Conservation (phyloP, 1,140 invertebrate species). For the Bilobella aurantiaca region DNA sequence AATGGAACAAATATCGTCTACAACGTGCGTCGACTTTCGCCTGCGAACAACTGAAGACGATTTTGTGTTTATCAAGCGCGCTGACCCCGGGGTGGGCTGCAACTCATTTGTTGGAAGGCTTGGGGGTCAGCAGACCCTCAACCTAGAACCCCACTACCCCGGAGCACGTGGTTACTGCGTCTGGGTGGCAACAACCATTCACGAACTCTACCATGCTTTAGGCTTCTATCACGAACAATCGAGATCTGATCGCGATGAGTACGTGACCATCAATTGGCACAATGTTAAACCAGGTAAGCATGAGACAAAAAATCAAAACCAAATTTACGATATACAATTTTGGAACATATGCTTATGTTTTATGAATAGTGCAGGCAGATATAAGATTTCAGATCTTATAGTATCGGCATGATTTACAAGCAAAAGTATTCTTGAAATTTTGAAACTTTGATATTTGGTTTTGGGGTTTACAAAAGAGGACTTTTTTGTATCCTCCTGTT, state of each 20-base stretch:
- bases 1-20: conserved; percentile 46
- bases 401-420: no score
- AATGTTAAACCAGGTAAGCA: conserved; percentile 42
- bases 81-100: conserved; percentile 34
- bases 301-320: background rate
- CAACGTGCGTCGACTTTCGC: conserved; percentile 50
- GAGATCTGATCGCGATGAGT: conserved; percentile 45
- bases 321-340: no score
- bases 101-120: conserved; percentile 39
- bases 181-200: conserved; percentile 42
- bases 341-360: no score
- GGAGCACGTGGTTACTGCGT: no score
- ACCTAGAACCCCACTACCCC: conserved; percentile 14
- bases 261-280: conserved; percentile 45
- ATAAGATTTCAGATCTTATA: no score
- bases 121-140: conserved; percentile 37
- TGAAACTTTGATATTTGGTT: no score
- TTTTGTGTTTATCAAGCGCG: conserved; percentile 9
- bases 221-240: conserved; percentile 50
- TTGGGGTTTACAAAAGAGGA: no score
- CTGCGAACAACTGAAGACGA: background rate
- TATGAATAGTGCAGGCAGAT: no score
- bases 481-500: no score
- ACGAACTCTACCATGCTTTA: conserved; percentile 48
- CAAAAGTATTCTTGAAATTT: no score